Conservation (phyloP, 2,888 invertebrate genomes). For the Brachypalpus laphriformis region DNA sequence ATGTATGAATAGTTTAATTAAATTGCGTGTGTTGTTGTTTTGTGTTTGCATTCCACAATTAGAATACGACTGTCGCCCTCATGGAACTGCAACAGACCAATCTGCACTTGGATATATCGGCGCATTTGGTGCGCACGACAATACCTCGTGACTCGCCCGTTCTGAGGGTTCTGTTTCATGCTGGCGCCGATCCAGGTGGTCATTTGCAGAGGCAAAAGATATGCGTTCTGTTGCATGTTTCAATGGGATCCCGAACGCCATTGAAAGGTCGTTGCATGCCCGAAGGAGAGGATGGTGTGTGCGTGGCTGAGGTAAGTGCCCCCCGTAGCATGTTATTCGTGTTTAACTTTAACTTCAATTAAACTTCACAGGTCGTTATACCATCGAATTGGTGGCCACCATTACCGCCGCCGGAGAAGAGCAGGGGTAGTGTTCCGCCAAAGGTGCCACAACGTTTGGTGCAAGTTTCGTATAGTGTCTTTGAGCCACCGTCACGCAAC, state of each 20-base stretch:
- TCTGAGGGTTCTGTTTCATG: conserved; percentile 96
- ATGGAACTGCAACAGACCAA: conserved; percentile 87
- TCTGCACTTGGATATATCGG: conserved; percentile 94
- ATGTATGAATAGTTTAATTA: conserved; percentile 51
- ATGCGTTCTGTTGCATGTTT: conserved; percentile 91
- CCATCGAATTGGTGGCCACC: conserved; percentile 97
- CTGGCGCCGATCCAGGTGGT: conserved; percentile 93
- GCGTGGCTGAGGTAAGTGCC: conserved; percentile 88
- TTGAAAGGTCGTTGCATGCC: conserved; percentile 96
- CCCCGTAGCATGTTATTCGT: conserved; percentile 21
- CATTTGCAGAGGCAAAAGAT: conserved; percentile 90
- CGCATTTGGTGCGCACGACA: conserved; percentile 94
- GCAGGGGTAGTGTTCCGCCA: conserved; percentile 84
- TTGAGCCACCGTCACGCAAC: conserved; percentile 90
- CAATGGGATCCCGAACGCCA: conserved; percentile 85
- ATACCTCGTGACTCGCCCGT: conserved; percentile 95
- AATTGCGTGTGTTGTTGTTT: conserved; percentile 35
- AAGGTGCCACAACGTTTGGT: conserved; percentile 89
- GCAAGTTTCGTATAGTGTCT: conserved; percentile 93
- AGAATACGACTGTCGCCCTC: conserved; percentile 85
- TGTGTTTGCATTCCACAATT: conserved; percentile 61
- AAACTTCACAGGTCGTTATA: conserved; percentile 85
- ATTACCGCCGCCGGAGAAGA: conserved; percentile 86
- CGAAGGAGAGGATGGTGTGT: conserved; percentile 95
- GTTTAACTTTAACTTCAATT: conserved; percentile 32